Evolutionary conservation across 1,140 invertebrate genomes (phyloP), one percentile per base, ranked within the genome.

Genomic region (Apolygus lucorum): DNA sequence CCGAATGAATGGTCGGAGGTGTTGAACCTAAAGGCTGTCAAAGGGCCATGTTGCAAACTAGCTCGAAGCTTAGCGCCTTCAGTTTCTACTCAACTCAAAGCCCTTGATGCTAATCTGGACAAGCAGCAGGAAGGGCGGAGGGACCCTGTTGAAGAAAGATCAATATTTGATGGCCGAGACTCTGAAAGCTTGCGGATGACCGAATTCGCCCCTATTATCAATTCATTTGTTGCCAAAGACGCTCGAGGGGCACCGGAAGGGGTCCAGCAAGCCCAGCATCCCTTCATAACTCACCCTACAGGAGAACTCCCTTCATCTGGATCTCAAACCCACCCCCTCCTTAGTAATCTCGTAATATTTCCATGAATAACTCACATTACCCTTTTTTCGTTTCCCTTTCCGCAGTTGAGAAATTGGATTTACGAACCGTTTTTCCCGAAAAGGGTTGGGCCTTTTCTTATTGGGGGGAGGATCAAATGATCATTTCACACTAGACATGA

Each of bases 331-430:
- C 54, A 21, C 59, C 68, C 42, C 68, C 63, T 22, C 68, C 22
- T 27, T 25, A 25, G 28, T 70, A 70, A 70, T 70, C 68, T 70
- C 52, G 49, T 70, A 64, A 70, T 64, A 63, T 70, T 70, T 70
- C 68, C 63, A 70, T 70, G 68, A 70, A 70, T 70, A 70, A 70
- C 63, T 64, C 42, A 27, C 68, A 69, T 34, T 69, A 28, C 63
- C 29, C 14, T 52, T 25, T 49, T 54, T 70, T 42, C 28, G 21
- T 63, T 22, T 63, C 62, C 42, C 21, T 34, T 66, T 28, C n/a
- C n/a, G n/a, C n/a, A n/a, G 24, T n/a, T 34, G 34, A 66, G 64
- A 66, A 66, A 66, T 66, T 66, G 64, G 64, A 66, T 66, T 66
- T 66, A 66, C 22, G 64, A 66, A 66, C 64, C 64, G 29, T 29